A percentile compares a stretch with the other conserved stretches of the same genome.
These are phyloP conservation scores for Dysidea cf. avara DNA, from an alignment of 37 sponge, comb jelly and placozoan genomes.

Conservation along the genomic window DNA sequence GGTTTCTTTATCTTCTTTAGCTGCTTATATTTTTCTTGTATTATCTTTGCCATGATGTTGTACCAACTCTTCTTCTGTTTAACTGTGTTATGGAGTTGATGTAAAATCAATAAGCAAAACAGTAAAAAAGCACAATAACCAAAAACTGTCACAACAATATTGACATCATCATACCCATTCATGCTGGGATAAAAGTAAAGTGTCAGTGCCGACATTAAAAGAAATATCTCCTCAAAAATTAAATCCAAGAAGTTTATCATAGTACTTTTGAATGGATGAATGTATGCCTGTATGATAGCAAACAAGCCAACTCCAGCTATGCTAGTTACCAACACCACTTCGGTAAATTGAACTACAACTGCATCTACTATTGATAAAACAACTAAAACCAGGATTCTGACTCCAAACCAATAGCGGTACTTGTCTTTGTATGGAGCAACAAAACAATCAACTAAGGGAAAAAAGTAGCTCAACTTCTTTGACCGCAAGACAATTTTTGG, in stretches of 20 bases:
- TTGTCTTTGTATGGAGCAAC: constrained; percentile 44
- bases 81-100: no score
- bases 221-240: constrained; percentile 13
- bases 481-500: neutral
- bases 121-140: no score
- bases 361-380: constrained; percentile 5
- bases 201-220: no score
- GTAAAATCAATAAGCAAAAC: no score
- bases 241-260: constrained; percentile 14
- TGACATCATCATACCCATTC: no score
- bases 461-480: neutral
- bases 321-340: constrained; percentile 4
- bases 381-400: constrained; percentile 11
- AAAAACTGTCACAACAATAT: no score
- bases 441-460: constrained; percentile 30
- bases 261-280: constrained; percentile 24
- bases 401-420: constrained; percentile 46
- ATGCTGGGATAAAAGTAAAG: no score
- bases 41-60: no score
- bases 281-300: constrained; percentile 11
- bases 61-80: no score
- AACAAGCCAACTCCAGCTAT: no score
- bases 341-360: neutral
- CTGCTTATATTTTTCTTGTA: no score
- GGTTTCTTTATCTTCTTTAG: no score